Evolutionary conservation across 1,140 invertebrate genomes (phyloP), one percentile per base, ranked within the genome.

Genomic region (Teleogryllus occipitalis): DNA sequence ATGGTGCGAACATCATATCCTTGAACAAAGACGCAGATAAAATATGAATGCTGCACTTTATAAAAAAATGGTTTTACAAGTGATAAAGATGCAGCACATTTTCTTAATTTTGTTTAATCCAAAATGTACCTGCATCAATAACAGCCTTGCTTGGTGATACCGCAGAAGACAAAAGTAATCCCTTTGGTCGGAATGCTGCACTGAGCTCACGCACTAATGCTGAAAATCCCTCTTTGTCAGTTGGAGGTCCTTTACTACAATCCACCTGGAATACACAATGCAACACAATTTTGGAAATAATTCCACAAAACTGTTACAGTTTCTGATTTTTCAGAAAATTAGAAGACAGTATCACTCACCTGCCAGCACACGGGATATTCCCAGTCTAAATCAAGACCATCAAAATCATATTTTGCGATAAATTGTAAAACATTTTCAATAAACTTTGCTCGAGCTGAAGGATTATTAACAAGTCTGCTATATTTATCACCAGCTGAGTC

Each of bases 321-420:
- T 39, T 39, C 27, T 39, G 27, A 39, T 39, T 39, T 39, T 39
- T 5, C 27, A 39, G 27, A 39, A 39, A 39, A 39, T 39, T 39
- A 39, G 27, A 39, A 39, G 27, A 39, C 27, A 39, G 27, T 0
- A 10, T 65, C 27, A 78, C 75, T 74, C 27, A 90, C 88, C 88
- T 94, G 89, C 88, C 91, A 91, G 82, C 90, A 91, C 75, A 90
- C 90, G 6, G 92, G 92, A 86, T 92, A 93, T 82, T 89, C 88
- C 88, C 88, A 90, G 80, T 88, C 87, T 76, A 88, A 82, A 81
- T 88, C 87, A 8, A 88, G 81, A 27, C 87, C 87, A 82, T 88
- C 86, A 82, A 88, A 88, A 54, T 84, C 82, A 79, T 87, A 84
- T 80, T 84, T 85, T 79, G 84, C 81, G 78, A 88, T 83, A 78